phyloP scores from a whole-genome alignment of 2,113 vertebrate genomes.

The Mellivora capensis region DNA sequence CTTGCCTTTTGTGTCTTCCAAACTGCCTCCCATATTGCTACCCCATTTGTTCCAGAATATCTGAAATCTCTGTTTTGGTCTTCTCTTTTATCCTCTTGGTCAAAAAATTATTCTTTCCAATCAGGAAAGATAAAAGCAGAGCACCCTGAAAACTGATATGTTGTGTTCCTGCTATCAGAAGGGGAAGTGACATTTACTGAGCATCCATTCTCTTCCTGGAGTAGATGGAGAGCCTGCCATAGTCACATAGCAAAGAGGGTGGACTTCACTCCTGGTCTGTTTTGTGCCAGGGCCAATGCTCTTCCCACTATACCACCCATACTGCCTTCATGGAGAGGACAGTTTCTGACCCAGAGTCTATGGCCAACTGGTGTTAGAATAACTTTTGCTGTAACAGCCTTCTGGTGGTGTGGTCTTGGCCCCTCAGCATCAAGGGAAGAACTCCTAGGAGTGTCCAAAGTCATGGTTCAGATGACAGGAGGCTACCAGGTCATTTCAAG shows the following conservation, averaged over 20 bases:
- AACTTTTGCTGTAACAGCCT: not conserved
- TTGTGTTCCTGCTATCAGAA: not conserved
- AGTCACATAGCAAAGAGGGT: not conserved
- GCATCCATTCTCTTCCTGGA: not conserved
- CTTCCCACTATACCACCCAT: not conserved
- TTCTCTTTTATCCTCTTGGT: not conserved
- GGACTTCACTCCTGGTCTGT: not conserved
- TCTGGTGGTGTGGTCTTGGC: not conserved
- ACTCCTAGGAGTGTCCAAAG: not conserved
- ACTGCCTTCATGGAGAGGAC: not conserved
- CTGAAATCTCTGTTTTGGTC: not conserved
- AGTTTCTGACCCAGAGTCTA: not conserved
- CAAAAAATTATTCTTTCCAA: not conserved
- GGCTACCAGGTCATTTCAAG: not conserved
- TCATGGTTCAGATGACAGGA: not conserved
- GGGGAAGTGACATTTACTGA: not conserved
- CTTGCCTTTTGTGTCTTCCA: not conserved
- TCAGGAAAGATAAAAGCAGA: not conserved
- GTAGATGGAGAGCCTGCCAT: not conserved
- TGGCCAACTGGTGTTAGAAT: not conserved
- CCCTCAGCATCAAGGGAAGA: not conserved
- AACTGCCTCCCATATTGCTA: too few relatives aligned
- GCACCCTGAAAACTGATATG: not conserved
- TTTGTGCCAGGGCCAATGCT: not conserved
- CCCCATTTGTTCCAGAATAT: not conserved